phyloP scores from a whole-genome alignment of 2,888 invertebrate species.

The Amphipyra berbera region DNA sequence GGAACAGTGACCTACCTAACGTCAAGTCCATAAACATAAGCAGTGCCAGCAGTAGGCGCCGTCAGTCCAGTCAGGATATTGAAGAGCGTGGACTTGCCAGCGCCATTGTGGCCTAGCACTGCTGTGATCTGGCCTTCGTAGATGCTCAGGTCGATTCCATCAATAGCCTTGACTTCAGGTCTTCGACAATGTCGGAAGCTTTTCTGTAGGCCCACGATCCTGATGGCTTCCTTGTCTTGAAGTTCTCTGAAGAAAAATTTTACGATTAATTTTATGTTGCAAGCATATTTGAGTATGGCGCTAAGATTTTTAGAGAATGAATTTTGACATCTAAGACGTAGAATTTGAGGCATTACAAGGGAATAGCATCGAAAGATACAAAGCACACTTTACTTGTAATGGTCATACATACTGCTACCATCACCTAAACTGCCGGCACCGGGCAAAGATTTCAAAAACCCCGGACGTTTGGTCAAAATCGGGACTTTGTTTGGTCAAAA shows the following conservation, averaged over 20 bases:
- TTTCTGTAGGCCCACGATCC: conserved; percentile 93
- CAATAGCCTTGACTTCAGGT: conserved; percentile 93
- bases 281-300: no score
- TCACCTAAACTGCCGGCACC: no score
- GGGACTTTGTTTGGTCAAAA: no score
- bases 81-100: conserved; percentile 96
- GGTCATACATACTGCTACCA: no score
- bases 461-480: no score
- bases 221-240: conserved; percentile 93
- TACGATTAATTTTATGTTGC: not conserved
- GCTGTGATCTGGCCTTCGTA: conserved; percentile 97
- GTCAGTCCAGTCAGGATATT: conserved; percentile 96
- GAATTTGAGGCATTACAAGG: no score
- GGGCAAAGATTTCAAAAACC: no score
- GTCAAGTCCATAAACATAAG: conserved; percentile 93
- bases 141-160: conserved; percentile 94
- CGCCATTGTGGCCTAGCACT: conserved; percentile 95
- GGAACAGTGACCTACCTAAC: conserved; percentile 86
- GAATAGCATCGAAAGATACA: no score
- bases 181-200: conserved; percentile 92
- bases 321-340: no score
- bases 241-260: conserved; percentile 87
- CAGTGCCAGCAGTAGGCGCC: conserved; percentile 93
- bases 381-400: no score
- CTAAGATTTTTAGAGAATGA: no score